These are phyloP conservation scores for Rhinella marina DNA, from an alignment of 2,797 vertebrate species.

Conservation along the genomic window DNA sequence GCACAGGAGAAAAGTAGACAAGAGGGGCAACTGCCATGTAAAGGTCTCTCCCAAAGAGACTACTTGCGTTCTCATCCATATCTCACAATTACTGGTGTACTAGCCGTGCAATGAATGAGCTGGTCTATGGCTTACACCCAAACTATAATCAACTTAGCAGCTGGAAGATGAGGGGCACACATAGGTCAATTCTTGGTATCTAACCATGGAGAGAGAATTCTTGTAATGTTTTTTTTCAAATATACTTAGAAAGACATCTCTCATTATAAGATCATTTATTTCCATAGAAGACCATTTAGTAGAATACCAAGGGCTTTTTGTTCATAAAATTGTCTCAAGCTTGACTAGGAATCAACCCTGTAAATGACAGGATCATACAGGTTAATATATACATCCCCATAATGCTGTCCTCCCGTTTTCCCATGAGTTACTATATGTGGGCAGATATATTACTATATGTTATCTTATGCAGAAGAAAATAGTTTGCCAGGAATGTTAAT, in stretches of 20 bases:
- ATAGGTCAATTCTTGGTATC: background rate
- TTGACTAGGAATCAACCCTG: background rate
- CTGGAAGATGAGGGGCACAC: background rate
- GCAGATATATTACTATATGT: background rate
- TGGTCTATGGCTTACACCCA: background rate
- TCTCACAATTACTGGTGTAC: background rate
- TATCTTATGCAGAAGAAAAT: background rate
- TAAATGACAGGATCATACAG: background rate
- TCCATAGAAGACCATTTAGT: background rate
- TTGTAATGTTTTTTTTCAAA: background rate
- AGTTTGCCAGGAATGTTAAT: constrained; percentile 12
- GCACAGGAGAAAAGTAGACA: too few species aligned
- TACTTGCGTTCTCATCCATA: background rate
- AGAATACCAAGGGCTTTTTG: background rate
- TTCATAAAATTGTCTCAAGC: background rate
- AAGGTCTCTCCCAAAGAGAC: too few species aligned
- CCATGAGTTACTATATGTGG: constrained; percentile 23
- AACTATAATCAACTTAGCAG: background rate
- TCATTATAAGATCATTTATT: background rate
- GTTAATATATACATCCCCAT: background rate
- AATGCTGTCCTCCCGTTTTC: background rate
- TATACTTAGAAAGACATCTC: background rate
- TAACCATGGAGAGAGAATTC: background rate
- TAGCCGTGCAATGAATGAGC: background rate
- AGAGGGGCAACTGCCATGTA: too few species aligned